Percentiles rank a stretch among this genome's conserved stretches.
These are phyloP conservation scores for Sclerurus mexicanus DNA, from an alignment of 2,113 vertebrate genomes.

Conservation along the genomic window DNA sequence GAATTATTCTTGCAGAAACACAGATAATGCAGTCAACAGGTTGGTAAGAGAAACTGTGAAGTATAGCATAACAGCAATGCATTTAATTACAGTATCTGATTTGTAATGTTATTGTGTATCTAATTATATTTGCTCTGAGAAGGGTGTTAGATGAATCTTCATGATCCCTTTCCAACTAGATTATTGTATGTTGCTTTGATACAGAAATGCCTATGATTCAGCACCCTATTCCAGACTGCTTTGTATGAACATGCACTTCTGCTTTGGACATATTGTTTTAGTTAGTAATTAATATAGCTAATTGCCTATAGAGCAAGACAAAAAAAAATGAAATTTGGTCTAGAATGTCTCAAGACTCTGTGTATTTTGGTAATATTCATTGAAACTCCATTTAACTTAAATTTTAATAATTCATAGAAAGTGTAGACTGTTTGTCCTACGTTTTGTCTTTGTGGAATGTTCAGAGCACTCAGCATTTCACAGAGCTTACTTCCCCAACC, in stretches of 20 bases:
- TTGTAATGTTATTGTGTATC: neutral
- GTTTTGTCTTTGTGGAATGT: neutral
- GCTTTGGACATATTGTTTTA: neutral
- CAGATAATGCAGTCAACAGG: constrained; percentile 69
- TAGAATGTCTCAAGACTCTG: neutral
- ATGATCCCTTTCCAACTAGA: neutral
- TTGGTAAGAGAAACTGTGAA: constrained; percentile 6
- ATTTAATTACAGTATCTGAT: neutral
- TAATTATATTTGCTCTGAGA: neutral
- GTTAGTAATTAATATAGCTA: neutral
- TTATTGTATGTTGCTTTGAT: neutral
- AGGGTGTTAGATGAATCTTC: neutral
- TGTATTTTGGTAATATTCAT: neutral
- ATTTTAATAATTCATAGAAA: neutral
- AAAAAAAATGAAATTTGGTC: neutral
- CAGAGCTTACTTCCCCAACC: neutral
- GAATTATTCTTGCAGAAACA: constrained; percentile 67
- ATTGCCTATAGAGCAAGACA: neutral
- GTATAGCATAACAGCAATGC: neutral
- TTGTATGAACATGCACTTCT: neutral
- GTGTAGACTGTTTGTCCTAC: neutral
- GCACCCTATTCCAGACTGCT: neutral
- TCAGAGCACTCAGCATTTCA: neutral
- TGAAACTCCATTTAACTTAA: neutral
- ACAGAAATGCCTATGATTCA: neutral